Percentiles rank a stretch among this genome's conserved stretches.
Evolutionary conservation across 1,140 invertebrate genomes (phyloP).

Genomic region (Neelides sp.): DNA sequence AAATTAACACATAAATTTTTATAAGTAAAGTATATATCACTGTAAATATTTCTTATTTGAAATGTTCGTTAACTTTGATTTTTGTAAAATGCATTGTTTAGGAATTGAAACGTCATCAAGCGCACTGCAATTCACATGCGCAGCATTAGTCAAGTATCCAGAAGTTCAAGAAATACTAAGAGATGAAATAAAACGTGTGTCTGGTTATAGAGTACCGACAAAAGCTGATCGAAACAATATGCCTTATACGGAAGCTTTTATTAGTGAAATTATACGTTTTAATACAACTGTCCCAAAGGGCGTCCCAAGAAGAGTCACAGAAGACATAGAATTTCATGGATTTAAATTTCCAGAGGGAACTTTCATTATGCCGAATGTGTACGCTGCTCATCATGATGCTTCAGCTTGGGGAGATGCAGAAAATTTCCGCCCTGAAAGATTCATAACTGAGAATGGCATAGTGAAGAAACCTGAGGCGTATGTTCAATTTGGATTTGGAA

Average conservation of each 20-base stretch:
- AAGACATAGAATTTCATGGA: conserved; percentile 31
- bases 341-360: conserved; percentile 35
- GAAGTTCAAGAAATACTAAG: too few relatives aligned
- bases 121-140: too few relatives aligned
- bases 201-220: background rate
- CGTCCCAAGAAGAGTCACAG: conserved; percentile 2
- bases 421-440: conserved; percentile 39
- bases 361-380: conserved; percentile 37
- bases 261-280: conserved; percentile 15
- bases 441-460: conserved; percentile 31
- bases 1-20: too few relatives aligned
- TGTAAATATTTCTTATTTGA: too few relatives aligned
- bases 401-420: conserved; percentile 37
- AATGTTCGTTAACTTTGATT: too few relatives aligned
- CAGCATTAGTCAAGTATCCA: too few relatives aligned
- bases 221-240: background rate
- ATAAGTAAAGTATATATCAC: too few relatives aligned
- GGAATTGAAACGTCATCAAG: conserved; percentile 3
- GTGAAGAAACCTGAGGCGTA: conserved; percentile 1
- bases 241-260: conserved; percentile 16
- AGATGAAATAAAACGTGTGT: too few relatives aligned
- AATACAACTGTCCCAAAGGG: conserved; percentile 11
- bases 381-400: conserved; percentile 36
- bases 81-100: too few relatives aligned
- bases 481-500: conserved; percentile 7